Evolutionary conservation across 2,888 invertebrate genomes (phyloP), one percentile per base, ranked within the genome.

Genomic region (Drosophila borealis): DNA sequence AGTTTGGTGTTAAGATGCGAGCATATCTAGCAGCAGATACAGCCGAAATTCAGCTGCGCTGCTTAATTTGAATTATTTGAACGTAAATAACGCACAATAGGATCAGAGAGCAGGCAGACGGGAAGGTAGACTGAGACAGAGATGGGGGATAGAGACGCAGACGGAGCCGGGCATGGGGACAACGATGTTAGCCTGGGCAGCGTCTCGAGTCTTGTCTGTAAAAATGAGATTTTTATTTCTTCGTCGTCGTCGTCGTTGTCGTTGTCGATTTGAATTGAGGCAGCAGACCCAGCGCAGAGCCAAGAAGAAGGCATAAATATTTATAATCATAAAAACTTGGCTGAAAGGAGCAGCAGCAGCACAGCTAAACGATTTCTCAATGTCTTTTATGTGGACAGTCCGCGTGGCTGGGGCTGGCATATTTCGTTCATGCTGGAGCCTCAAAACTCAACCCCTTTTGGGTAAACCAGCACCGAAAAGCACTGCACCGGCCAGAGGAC

Each of bases 1-100:
- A 17, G 36, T n/a, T 51, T 81, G 78, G 84, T 81, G 84, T 67
- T 78, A 73, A 78, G 81, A 81, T 76, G 14, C 54, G 54, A 21
- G 54, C 44, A 71, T 67, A 60, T 50, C 80, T 67, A 67, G 64
- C 63, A 45, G 61, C 54, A 69, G 63, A 61, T 53, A 65, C 46
- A 59, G 41, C 50, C 56, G 51, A 57, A 50, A 42, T 57, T 48
- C 17, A 45, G 55, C 14, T 36, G 45, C 60, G 74, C 72, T 63
- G 80, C 85, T 91, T 91, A 89, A 90, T 91, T 90, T 91, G 87
- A 91, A 90, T 90, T 90, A 89, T 90, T 89, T 89, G 86, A 79
- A 80, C 90, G 90, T 91, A 91, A 90, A 91, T 90, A 91, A 90
- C 79, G 79, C 75, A 86, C 80, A 90, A 89, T 88, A 72, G 86